A percentile compares a stretch with the other conserved stretches of the same genome.
These are phyloP conservation scores for Ammodytes marinus DNA, from an alignment of 2,113 vertebrate species.

Conservation along the genomic window DNA sequence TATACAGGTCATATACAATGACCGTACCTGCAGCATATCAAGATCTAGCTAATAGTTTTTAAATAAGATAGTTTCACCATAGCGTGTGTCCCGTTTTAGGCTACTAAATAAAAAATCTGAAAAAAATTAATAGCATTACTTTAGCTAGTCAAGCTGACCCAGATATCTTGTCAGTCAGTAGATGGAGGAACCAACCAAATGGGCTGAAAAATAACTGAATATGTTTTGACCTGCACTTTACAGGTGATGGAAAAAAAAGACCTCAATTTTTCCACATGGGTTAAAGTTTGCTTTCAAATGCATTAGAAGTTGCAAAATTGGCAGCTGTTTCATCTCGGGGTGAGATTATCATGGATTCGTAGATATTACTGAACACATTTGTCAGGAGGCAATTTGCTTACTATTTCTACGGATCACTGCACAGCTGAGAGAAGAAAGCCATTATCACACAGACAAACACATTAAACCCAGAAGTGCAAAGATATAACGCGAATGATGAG, in stretches of 20 bases:
- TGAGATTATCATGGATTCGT: constrained; percentile 43
- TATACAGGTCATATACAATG: not conserved
- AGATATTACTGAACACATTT: constrained; percentile 34
- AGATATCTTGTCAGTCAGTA: constrained; percentile 11
- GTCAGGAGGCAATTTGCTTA: constrained; percentile 45
- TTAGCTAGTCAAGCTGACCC: not conserved
- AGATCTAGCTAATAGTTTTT: not conserved
- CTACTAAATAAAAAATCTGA: not conserved
- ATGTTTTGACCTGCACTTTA: constrained; percentile 23
- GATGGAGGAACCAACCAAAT: constrained; percentile 10
- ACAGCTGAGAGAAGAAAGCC: constrained; percentile 45
- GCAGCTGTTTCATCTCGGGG: constrained; percentile 35
- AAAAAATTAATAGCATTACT: not conserved
- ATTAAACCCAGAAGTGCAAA: constrained; percentile 43
- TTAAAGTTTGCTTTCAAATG: constrained; percentile 38
- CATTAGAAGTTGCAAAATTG: constrained; percentile 36
- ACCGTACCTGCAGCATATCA: not conserved
- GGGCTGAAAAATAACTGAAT: constrained; percentile 24
- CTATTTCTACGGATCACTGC: constrained; percentile 52
- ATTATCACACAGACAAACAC: constrained; percentile 55
- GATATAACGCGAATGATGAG: constrained; percentile 38
- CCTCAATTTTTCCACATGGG: constrained; percentile 25
- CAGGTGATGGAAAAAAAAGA: constrained; percentile 38
- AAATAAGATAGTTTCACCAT: not conserved
- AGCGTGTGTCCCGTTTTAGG: not conserved